Percentiles rank a stretch among this genome's conserved stretches.
Conservation (phyloP, 1,140 invertebrate genomes). For the Drosophila erecta region DNA sequence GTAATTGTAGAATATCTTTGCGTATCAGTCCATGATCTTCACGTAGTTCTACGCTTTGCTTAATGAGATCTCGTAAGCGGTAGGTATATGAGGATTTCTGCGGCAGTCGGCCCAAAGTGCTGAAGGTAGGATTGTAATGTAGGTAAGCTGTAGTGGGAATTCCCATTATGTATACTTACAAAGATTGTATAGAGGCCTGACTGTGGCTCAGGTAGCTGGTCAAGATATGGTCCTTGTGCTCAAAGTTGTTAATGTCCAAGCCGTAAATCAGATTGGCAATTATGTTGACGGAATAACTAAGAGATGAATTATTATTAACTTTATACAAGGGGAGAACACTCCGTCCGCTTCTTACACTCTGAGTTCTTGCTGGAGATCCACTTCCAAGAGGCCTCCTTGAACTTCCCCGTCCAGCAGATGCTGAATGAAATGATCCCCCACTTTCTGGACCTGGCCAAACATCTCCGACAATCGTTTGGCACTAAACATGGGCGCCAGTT, state of each 20-base stretch:
- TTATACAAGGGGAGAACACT: no score
- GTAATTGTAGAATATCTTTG: constrained; percentile 74
- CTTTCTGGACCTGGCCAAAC: constrained; percentile 62
- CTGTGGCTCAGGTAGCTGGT: constrained; percentile 49
- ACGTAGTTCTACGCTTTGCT: constrained; percentile 52
- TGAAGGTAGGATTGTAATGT: constrained; percentile 1
- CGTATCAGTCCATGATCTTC: constrained; percentile 67
- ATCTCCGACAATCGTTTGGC: constrained; percentile 46
- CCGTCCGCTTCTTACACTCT: constrained; percentile 53
- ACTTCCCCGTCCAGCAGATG: constrained; percentile 37
- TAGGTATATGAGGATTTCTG: constrained; percentile 70
- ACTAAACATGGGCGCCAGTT: constrained; percentile 64
- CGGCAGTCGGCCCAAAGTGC: constrained; percentile 60
- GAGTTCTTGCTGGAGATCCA: constrained; percentile 72
- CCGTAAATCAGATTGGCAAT: constrained; percentile 77
- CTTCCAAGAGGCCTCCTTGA: constrained; percentile 1
- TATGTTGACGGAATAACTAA: constrained; percentile 70
- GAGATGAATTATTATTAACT: no score
- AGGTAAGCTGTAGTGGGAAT: neutral
- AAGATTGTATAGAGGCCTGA: constrained; percentile 51
- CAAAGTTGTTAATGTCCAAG: constrained; percentile 71
- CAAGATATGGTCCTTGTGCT: constrained; percentile 66
- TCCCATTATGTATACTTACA: constrained; percentile 43
- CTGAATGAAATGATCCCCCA: constrained; percentile 55
- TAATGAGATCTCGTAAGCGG: constrained; percentile 67